Evolutionary conservation across 1,140 invertebrate species (phyloP), one percentile per base, ranked within the genome.

Genomic region (Saxidomus purpurata): DNA sequence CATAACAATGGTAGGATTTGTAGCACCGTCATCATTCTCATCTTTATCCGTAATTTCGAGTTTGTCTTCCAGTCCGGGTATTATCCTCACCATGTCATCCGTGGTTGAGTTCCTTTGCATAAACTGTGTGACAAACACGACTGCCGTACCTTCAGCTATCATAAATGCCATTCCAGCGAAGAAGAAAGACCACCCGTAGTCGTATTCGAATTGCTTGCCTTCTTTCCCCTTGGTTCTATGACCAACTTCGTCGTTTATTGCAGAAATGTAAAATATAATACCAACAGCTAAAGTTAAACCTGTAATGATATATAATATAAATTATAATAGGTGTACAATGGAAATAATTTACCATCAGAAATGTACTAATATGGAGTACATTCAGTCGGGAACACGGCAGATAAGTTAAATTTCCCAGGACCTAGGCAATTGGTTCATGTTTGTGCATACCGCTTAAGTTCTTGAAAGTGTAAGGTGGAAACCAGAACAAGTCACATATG

Each of bases 201-300:
- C 38, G 83, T 94, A 94, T 3, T 76, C 67, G 84, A 94, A 94
- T 25, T 83, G 87, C 34, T 91, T 77, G 76, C 86, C 77, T 82
- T 87, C 81, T 52, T 86, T 92, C 15, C 92, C 90, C 43, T 90
- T 92, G 22, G 89, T 80, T 28, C 92, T 84, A 82, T 94, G 93
- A 15, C 92, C 93, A 15, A 94, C 94, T 76, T 95, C 94, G 84
- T 95, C 94, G 80, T 95, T 95, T 38, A 95, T 92, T 28, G 93
- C 92, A 36, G 94, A 94, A 34, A 95, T 95, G 89, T 93, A 95
- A 28, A 95, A 89, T 31, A 94, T 95, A 52, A 94, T 92, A 28
- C 93, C 94, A 34, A 94, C 90, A 3, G 94, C 94, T 38, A 95
- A 89, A 15, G 90, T 87, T 49, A 95, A 52, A 28, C 94, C 94